Base-by-base conservation (phyloP, 2,888 invertebrate genomes). In the Glaucopsyche alexis region DNA sequence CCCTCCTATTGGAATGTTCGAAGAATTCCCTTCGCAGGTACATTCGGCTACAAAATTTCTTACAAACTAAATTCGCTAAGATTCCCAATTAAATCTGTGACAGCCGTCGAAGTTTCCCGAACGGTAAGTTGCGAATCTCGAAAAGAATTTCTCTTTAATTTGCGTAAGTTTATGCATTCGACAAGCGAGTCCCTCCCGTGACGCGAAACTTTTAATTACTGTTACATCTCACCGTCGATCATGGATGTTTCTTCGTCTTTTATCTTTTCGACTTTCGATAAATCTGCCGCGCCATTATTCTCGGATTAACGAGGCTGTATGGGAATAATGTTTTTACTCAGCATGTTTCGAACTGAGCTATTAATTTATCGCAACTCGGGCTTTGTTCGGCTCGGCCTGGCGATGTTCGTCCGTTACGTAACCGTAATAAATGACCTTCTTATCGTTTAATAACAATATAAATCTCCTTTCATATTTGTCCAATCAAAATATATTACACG, bases 61-160 rank as follows among this genome's bases (percentile, higher is more conserved):
- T 87, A 88, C 88, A 87, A 88, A 89, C 86, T 86, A 87, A 89
- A 91, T 90, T 89, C 89, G 84, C 82, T 82, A 87, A 89, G 88
- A 89, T 89, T 91, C 88, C 86, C 90, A 92, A 92, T 92, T 91
- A 92, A 91, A 88, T 84, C 88, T 84, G 89, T 85, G 89, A 89
- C 89, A 88, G 86, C 82, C 84, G 87, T 83, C 85, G 84, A 89
- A 91, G 83, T 90, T 90, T 78, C 81, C 80, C 75, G 73, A 76
- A 77, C 81, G 82, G 82, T 81, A 88, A 89, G 85, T 91, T 89
- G 87, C 87, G 88, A 90, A 91, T 90, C 90, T 90, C 87, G 83
- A 79, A 87, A 92, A 92, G 91, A 92, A 91, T 92, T 90, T 83
- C 84, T 84, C 83, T 82, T 84, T 91, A 91, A 92, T 92, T 91